These are phyloP conservation scores for Heterotilapia buettikoferi DNA, from an alignment of 2,113 vertebrate species.

Conservation along the genomic window DNA sequence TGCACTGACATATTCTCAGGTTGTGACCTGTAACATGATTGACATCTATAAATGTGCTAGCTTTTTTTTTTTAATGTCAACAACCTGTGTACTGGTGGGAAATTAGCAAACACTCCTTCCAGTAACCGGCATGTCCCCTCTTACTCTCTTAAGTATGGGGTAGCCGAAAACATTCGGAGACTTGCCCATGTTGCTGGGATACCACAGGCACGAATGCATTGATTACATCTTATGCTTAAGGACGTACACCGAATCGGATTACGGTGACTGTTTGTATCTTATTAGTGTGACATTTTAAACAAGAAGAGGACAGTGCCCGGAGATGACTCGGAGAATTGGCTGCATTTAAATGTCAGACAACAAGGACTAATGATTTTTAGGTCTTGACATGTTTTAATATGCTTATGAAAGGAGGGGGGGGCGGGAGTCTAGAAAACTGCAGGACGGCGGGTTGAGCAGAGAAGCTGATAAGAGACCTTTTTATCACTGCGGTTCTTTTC, in stretches of 20 bases:
- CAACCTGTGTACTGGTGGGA: not conserved
- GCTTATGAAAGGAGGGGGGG: not conserved
- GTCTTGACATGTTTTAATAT: constrained; percentile 41
- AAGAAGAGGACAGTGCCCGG: constrained; percentile 1
- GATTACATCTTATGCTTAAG: constrained; percentile 43
- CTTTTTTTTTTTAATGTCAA: not conserved
- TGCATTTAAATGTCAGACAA: constrained; percentile 50
- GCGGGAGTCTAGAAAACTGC: not conserved
- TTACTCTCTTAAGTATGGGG: not conserved
- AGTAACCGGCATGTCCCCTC: not conserved
- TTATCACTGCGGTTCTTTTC: constrained; percentile 19
- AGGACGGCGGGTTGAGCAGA: not conserved
- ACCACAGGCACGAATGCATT: constrained; percentile 24
- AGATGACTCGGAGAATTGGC: constrained; percentile 2
- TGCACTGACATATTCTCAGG: not conserved
- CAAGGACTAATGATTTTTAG: constrained; percentile 41
- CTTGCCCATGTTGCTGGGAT: constrained; percentile 35
- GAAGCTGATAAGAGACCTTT: constrained; percentile 30
- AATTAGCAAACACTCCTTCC: not conserved
- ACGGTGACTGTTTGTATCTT: constrained; percentile 32
- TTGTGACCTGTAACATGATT: not conserved
- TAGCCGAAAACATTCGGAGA: not conserved
- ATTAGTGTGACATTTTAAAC: constrained; percentile 57
- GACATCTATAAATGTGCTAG: not conserved
- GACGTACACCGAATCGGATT: constrained; percentile 33